phyloP scores from a whole-genome alignment of 2,888 invertebrate species.

The Horisme vitalbata region DNA sequence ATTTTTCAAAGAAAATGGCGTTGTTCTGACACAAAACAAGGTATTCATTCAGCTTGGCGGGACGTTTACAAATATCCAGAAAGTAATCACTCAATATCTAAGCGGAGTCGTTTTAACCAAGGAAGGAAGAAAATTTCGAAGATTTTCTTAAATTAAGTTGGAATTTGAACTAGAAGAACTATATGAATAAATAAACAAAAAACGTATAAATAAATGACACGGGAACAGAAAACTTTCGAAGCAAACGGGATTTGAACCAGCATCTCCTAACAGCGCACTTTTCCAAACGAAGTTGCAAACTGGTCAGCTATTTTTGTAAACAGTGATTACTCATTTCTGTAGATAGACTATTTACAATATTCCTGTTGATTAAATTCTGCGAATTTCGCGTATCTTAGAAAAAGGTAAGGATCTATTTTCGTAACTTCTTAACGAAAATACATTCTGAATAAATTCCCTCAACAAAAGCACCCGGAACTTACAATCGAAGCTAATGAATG shows the following conservation, averaged over 20 bases:
- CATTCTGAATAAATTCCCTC: constrained; percentile 31
- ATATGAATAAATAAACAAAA: too few species aligned
- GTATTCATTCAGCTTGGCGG: constrained; percentile 10
- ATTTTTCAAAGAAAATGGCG: constrained; percentile 2
- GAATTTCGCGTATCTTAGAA: not conserved
- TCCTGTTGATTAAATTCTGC: not conserved
- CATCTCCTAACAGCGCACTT: too few species aligned
- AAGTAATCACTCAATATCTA: constrained; percentile 31
- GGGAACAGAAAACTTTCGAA: too few species aligned
- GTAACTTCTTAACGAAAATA: not conserved
- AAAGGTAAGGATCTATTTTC: not conserved
- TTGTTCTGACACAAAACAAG: constrained; percentile 12
- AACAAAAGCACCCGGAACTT: constrained; percentile 40
- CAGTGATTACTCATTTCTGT: too few species aligned
- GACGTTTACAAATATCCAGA: constrained; percentile 26
- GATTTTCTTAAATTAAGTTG: too few species aligned
- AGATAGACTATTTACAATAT: too few species aligned
- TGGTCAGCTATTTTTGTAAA: too few species aligned
- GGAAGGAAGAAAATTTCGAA: constrained; percentile 8
- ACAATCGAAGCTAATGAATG: constrained; percentile 52
- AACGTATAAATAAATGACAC: too few species aligned
- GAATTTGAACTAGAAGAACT: too few species aligned
- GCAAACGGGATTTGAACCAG: too few species aligned
- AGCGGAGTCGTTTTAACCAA: constrained; percentile 17
- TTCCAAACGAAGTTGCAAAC: too few species aligned